Evolutionary conservation across 2,797 vertebrate genomes (phyloP).

Genomic region (Crotalus adamanteus): DNA sequence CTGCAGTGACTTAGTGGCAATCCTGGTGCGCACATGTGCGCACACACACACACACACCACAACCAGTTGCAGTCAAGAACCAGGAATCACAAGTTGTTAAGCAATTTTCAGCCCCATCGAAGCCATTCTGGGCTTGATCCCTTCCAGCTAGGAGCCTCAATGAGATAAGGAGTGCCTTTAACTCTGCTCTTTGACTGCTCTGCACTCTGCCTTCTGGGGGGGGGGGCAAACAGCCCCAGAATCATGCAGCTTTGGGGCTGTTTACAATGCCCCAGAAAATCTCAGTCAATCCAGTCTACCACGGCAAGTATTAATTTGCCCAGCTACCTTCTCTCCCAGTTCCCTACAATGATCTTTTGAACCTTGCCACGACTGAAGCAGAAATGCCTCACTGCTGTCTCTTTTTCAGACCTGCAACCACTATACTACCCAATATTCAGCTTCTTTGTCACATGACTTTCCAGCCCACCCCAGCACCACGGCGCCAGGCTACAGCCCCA

Average conservation of each 20-base stretch:
- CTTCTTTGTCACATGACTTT: no score
- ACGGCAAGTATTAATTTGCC: background rate
- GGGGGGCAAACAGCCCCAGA: background rate
- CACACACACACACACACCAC: background rate
- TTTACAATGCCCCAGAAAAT: background rate
- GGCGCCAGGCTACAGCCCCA: no score
- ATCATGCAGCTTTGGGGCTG: background rate
- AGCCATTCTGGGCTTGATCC: background rate
- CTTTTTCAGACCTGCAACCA: no score
- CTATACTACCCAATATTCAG: no score
- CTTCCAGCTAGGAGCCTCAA: background rate
- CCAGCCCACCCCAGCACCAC: no score
- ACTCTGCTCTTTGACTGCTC: background rate
- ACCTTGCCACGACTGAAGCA: no score
- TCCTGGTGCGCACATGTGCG: background rate
- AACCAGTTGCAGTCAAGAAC: background rate
- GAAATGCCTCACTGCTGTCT: no score
- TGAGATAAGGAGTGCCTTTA: background rate
- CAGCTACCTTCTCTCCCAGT: no score
- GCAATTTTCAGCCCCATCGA: background rate
- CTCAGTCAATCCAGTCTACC: background rate
- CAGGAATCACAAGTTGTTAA: background rate
- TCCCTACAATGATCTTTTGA: no score
- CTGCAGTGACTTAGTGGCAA: background rate
- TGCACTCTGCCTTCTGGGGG: background rate